Conservation (phyloP, 92 coral and sea anemone genomes). For the Galaxea fascicularis region DNA sequence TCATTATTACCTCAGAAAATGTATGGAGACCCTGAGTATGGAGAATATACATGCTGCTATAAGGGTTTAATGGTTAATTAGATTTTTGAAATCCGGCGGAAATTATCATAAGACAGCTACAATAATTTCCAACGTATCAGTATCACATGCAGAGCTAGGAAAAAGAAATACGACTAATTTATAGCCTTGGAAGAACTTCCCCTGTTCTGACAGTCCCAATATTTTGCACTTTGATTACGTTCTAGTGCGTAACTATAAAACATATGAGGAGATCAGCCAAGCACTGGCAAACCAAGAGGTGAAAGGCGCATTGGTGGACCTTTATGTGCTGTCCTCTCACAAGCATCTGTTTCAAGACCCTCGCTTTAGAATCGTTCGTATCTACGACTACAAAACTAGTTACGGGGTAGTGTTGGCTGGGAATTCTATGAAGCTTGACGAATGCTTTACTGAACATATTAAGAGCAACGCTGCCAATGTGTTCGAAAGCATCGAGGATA, state of each 20-base stretch:
- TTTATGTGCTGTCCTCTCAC: constrained; percentile 68
- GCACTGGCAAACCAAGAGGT: constrained; percentile 69
- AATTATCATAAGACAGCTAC: too few species aligned
- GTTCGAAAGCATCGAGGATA: constrained; percentile 51
- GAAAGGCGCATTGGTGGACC: constrained; percentile 84
- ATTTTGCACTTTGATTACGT: not conserved
- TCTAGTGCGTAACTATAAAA: constrained; percentile 49
- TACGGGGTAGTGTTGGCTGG: constrained; percentile 83
- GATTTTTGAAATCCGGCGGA: too few species aligned
- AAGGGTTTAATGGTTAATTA: too few species aligned
- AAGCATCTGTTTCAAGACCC: constrained; percentile 73
- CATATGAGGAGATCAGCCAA: constrained; percentile 62
- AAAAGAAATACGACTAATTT: too few species aligned
- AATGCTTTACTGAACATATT: constrained; percentile 62
- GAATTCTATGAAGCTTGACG: constrained; percentile 62
- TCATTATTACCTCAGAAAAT: too few species aligned
- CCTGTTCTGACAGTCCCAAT: not conserved
- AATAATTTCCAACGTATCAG: too few species aligned
- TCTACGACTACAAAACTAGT: constrained; percentile 60
- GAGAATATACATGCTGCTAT: too few species aligned
- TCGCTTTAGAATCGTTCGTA: constrained; percentile 54
- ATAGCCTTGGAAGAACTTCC: too few species aligned
- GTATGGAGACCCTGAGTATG: too few species aligned
- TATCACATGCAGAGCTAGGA: too few species aligned
- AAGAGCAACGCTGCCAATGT: constrained; percentile 61